Conservation (phyloP, 2,113 vertebrate genomes). For the Gymnogyps californianus region DNA sequence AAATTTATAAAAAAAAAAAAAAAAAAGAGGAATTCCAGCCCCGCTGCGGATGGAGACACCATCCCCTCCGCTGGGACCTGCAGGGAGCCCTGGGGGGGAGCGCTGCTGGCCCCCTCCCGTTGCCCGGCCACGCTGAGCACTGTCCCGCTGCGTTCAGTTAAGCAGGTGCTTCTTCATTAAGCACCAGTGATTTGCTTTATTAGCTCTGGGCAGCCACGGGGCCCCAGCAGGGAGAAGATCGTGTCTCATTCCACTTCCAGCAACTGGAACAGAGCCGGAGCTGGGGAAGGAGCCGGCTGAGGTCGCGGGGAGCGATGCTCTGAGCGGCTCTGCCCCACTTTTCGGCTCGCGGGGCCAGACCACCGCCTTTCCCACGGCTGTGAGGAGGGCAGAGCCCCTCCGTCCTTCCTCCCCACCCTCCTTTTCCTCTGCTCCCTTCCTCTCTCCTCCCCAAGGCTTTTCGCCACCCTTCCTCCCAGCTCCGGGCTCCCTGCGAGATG, state of each 20-base stretch:
- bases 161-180: slow-evolving; percentile 19
- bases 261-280: neutral
- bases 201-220: neutral
- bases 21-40: neutral
- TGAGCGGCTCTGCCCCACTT: neutral
- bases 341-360: neutral
- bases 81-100: neutral
- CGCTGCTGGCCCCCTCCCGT: accelerated
- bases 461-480: neutral
- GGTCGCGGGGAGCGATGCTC: neutral
- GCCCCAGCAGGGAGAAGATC: neutral
- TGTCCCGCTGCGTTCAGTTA: neutral
- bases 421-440: slow-evolving; percentile 5
- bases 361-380: neutral
- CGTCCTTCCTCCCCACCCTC: neutral
- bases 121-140: neutral
- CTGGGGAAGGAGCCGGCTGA: neutral
- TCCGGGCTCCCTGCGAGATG: neutral
- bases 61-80: neutral
- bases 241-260: neutral
- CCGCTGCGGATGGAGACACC: neutral
- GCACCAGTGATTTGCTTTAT: neutral
- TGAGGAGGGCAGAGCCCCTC: neutral
- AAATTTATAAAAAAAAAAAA: neutral
- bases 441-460: neutral